Evolutionary conservation across 2,888 invertebrate species (phyloP), one percentile per base, ranked within the genome.

Genomic region (Celastrina argiolus): DNA sequence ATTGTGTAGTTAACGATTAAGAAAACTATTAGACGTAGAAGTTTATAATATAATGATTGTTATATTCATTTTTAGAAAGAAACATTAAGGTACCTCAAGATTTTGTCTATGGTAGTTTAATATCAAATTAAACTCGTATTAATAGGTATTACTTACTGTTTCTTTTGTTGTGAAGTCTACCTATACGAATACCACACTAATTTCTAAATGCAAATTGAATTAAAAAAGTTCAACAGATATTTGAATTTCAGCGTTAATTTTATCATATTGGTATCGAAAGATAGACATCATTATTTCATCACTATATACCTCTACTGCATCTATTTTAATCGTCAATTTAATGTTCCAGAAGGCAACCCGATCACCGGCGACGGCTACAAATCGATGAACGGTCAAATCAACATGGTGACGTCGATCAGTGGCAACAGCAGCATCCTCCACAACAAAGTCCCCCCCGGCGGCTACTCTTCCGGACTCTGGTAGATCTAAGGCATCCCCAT

Each of bases 391-490:
- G 93, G 93, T 75, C 93, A 93, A 79, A 92, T 90, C 81, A 91
- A 92, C 83, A 88, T 84, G 73, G 87, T 88, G 76, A 89, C 90
- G 72, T 88, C 87, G 72, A 80, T 87, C 70, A 84, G 84, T 76
- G 88, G 89, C 71, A 81, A 81, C 78, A 88, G 81, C 79, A 83
- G 83, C 71, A 83, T 85, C 73, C 79, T 82, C 70, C 92, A 92
- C 78, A 88, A 84, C 79, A 94, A 94, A 81, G 93, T 94, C 72
- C 94, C 94, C 64, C 94, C 94, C 65, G 94, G 94, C 75, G 94
- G 94, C 64, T 94, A 87, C 81, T 94, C 94, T 72, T 94, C 94
- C 73, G 94, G 94, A 73, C 92, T 94, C 72, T 94, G 94, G 94
- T 94, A 94, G 92, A 81, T 77, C 69, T 69, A 71, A 74, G 65